These are phyloP conservation scores for Amphiprion percula DNA, from an alignment of 2,113 vertebrate species.

Conservation along the genomic window DNA sequence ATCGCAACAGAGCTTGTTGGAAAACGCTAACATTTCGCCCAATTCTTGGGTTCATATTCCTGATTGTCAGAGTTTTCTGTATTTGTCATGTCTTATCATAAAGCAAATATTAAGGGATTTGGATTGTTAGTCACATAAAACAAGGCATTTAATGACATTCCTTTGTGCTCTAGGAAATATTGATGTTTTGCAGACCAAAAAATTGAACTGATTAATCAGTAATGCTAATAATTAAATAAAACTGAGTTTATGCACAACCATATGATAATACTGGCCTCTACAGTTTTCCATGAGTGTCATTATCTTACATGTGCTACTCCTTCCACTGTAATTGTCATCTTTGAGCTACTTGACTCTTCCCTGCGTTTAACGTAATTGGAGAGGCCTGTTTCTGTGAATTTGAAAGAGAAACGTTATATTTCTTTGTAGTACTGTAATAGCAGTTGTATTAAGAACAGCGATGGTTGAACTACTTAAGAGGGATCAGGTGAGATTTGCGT, in stretches of 20 bases:
- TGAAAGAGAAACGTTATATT: neutral
- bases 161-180: neutral
- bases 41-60: no score
- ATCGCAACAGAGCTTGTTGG: no score
- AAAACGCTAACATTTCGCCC: no score
- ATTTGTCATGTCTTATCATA: no score
- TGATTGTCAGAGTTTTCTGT: no score
- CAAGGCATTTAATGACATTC: neutral
- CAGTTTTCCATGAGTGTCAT: constrained; percentile 17
- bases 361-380: constrained; percentile 10
- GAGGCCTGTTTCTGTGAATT: neutral
- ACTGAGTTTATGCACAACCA: neutral
- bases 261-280: constrained; percentile 11
- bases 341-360: constrained; percentile 24
- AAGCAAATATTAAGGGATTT: no score
- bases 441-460: constrained; percentile 23
- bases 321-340: constrained; percentile 21
- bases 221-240: neutral
- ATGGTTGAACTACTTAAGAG: constrained; percentile 27
- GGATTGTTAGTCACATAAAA: neutral
- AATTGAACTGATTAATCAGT: neutral
- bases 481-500: constrained; percentile 45
- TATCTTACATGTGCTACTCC: constrained; percentile 13
- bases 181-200: neutral
- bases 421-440: neutral